Evolutionary conservation across 2,888 invertebrate genomes (phyloP), one percentile per base, ranked within the genome.

Genomic region (Scotopteryx bipunctaria): DNA sequence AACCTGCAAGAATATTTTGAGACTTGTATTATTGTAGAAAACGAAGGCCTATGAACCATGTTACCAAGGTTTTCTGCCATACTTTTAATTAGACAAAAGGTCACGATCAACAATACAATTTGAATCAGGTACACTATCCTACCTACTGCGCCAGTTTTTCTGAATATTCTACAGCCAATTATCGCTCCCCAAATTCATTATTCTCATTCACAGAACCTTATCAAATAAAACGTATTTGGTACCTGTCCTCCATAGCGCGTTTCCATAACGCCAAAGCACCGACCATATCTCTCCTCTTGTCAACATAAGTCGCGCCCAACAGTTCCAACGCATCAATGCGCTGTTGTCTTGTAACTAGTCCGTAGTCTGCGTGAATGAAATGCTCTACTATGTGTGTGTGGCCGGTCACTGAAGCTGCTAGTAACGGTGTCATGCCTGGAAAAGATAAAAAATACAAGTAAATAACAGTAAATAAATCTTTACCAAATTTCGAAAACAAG

Each of bases 281-380:
- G 51, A 97, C 94, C 95, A 98, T 97, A 81, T 99, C 98, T 66
- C 98, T 92, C 78, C 97, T 95, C 80, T 98, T 98, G 84, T 99
- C 99, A n/a, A 99, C 98, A 83, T 95, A 98, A 0, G 98, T 98
- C 1, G 98, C 97, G 2, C 98, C 98, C 32, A 98, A 89, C 35
- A 98, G 90, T 81, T 98, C 98, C 55, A 98, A 81, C 8, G 98
- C 98, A 78, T 97, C 97, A 58, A 98, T 96, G 64, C 95, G 92
- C 73, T 96, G 96, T 69, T 94, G 93, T 55, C 95, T 90, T 58
- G 93, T 92, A 27, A 97, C 96, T 33, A 94, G 92, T 2, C 96
- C 95, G 61, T 94, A 92, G 27, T 94, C 93, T 57, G 93, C 84
- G 64, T 93, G 93, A 64, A 97, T 96, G 59, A 98, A 92, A 86